Base-by-base conservation (phyloP, 2,113 vertebrate genomes). In the Embiotoca jacksoni region DNA sequence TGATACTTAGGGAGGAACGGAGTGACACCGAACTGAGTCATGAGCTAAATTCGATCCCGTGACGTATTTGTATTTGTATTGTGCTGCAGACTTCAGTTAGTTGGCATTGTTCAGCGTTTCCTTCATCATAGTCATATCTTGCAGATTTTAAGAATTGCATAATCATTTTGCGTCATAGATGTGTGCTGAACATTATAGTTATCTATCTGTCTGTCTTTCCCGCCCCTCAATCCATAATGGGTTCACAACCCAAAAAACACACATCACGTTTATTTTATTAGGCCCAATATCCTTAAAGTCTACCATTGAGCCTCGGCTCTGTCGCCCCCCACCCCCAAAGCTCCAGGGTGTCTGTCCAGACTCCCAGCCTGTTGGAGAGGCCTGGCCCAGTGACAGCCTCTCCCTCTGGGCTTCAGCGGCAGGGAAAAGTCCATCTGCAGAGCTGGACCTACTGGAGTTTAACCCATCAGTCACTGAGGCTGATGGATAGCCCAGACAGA, bases 351-450 rank as follows among this genome's bases (percentile, higher is more conserved):
- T 72, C 74, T 46, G 47, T 80, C 63, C 84, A 82, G 88, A 87
- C 88, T 71, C 56, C 79, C 77, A 76, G 75, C 53, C 64, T 83
- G 49, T 77, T 33, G 60, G 35, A 74, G 62, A 81, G 46, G 57
- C 63, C 56, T 59, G 65, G 66, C 78, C 75, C 78, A 16, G 57
- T 31, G 41, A 77, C 37, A 53, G 58, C 10, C 31, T 79, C 73
- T 87, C 89, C 84, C 83, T 69, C 79, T 87, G 88, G 92, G 81
- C 82, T 32, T 70, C 47, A 16, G 77, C 52, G 4, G 55, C 69
- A 53, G 83, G 75, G 77, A 86, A 80, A 81, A 66, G 85, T 82
- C 91, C 81, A 92, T 92, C 89, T 91, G 89, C 23, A 36, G 74
- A 62, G 61, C 76, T 58, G 72, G 78, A 66, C 73, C 65, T 69